A percentile compares a stretch with the other conserved stretches of the same genome.
Evolutionary conservation across 2,113 vertebrate species (phyloP).

Genomic region (Delphinapterus leucas): DNA sequence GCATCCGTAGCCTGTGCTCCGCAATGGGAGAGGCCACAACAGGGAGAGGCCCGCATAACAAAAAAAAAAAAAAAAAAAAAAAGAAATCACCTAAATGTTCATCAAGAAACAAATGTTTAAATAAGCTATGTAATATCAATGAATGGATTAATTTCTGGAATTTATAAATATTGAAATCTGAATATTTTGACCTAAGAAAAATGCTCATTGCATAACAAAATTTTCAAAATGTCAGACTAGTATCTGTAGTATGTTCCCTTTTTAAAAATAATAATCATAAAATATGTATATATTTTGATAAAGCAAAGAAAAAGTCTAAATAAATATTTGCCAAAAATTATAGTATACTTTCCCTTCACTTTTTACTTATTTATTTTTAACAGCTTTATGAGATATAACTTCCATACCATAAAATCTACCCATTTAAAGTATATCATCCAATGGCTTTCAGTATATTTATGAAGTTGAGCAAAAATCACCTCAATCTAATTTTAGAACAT

Average conservation of each 20-base stretch:
- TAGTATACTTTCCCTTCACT: background rate
- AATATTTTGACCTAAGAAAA: background rate
- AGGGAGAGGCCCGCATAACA: no score
- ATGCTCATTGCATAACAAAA: background rate
- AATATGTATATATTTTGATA: background rate
- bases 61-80: no score
- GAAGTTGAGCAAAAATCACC: background rate
- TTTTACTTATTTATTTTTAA: slow-evolving; percentile 6
- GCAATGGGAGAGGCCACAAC: no score
- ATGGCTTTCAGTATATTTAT: background rate
- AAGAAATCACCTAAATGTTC: no score
- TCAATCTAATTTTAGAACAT: background rate
- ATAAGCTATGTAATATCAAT: background rate
- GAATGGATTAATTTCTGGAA: background rate
- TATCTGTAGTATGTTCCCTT: background rate
- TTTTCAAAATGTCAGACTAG: background rate
- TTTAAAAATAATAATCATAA: background rate
- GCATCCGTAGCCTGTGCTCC: no score
- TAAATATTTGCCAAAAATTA: background rate
- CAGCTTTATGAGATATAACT: background rate
- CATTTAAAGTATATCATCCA: background rate
- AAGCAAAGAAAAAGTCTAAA: background rate
- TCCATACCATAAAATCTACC: background rate
- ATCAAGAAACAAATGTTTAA: background rate
- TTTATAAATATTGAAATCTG: background rate